Evolutionary conservation across 2,888 invertebrate species (phyloP).

Genomic region (Omphaloscelis lunosa): DNA sequence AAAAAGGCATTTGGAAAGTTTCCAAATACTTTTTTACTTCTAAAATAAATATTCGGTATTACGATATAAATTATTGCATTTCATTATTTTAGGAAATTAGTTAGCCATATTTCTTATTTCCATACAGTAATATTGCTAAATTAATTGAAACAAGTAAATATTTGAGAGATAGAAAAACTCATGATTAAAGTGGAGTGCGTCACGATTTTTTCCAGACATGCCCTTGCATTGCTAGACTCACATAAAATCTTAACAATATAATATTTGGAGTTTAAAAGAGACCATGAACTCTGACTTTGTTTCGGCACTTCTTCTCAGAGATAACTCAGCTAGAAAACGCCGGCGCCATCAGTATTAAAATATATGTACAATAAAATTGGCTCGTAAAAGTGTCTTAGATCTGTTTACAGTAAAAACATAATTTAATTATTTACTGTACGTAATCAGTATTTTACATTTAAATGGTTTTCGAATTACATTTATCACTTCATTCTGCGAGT

Average conservation of each 20-base stretch:
- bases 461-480: not conserved
- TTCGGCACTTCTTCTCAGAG: not conserved
- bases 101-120: too few relatives aligned
- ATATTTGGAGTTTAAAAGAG: not conserved
- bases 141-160: too few relatives aligned
- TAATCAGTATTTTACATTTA: not conserved
- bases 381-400: too few relatives aligned
- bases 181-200: not conserved
- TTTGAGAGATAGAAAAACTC: not conserved
- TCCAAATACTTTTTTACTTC: too few relatives aligned
- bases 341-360: not conserved
- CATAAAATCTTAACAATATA: not conserved
- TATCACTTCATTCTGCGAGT: not conserved
- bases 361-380: not conserved
- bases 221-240: too few relatives aligned
- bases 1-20: too few relatives aligned
- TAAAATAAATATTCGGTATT: too few relatives aligned
- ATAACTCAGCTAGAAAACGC: not conserved
- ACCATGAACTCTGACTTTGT: not conserved
- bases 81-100: too few relatives aligned
- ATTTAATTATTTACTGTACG: not conserved
- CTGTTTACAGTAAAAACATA: not conserved
- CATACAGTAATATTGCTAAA: too few relatives aligned
- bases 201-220: not conserved
- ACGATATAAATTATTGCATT: too few relatives aligned